Percentiles rank a stretch among this genome's conserved stretches.
These are phyloP conservation scores for Calliopsis andreniformis DNA, from an alignment of 1,140 invertebrate species.

Conservation along the genomic window DNA sequence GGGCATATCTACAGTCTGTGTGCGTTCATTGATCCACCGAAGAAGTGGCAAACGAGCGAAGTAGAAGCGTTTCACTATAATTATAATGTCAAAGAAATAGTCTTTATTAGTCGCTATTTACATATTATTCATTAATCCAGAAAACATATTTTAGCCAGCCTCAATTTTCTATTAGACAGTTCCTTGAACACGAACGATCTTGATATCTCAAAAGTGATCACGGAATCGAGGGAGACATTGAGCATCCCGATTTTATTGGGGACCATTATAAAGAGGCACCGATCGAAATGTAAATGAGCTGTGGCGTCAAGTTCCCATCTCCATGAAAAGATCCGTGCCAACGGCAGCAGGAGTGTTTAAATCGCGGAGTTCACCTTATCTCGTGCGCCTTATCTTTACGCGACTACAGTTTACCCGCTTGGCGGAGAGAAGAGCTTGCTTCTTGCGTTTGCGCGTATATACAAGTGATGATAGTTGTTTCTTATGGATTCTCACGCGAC, in stretches of 20 bases:
- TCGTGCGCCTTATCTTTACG: conserved; percentile 39
- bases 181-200: too few species aligned
- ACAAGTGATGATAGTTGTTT: not conserved
- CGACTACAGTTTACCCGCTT: conserved; percentile 25
- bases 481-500: not conserved
- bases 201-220: conserved; percentile 11
- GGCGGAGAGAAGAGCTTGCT: not conserved
- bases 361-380: conserved; percentile 39
- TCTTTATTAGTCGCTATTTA: too few species aligned
- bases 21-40: not conserved
- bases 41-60: too few species aligned
- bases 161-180: too few species aligned
- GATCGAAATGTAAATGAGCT: conserved; percentile 41
- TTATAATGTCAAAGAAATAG: too few species aligned
- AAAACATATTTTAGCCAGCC: too few species aligned
- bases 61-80: too few species aligned
- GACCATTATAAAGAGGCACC: conserved; percentile 24
- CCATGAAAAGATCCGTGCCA: conserved; percentile 15
- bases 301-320: conserved; percentile 13
- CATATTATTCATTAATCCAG: too few species aligned
- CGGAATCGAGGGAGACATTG: not conserved
- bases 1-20: not conserved
- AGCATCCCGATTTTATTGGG: conserved; percentile 16
- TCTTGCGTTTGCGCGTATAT: not conserved
- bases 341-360: conserved; percentile 43